Base-by-base conservation (phyloP, 2,888 invertebrate species). In the Urechis unicinctus region DNA sequence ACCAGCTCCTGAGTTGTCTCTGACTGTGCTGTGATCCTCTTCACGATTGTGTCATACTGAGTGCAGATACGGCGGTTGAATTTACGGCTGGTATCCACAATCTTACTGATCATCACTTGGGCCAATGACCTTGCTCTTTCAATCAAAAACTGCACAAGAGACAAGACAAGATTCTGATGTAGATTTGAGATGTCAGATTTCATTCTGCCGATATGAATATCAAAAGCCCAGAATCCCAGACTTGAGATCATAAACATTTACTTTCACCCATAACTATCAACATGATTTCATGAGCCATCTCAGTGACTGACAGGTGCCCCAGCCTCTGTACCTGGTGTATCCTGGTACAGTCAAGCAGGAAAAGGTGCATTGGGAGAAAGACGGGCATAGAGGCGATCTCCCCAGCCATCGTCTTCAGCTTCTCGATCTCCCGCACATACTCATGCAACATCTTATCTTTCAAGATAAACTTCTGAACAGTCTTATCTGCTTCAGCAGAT, bases 31-130 rank as follows among this genome's bases (percentile, higher is more conserved):
- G 75, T 73, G 52, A 74, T 71, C 44, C 62, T 68, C 53, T 69
- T 67, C 41, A 77, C 73, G 6, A 77, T 76, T n/a, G 52, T 58
- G 54, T 77, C 74, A 59, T 75, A 77, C 63, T 74, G 71, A n/a
- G 64, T 61, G 63, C 75, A 75, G 52, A 77, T 75, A 21, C 64
- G 65, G 13, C 72, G 68, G 61, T 76, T 75, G 61, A 77, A 76
- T 51, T 64, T 67, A 46, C 68, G 67, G 55, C 72, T 75, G 3
- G 62, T 69, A 4, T 65, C 56, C 46, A 67, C 65, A 25, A 77
- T 68, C 55, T 73, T 71, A 47, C 61, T 63, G n/a, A 72, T 68
- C 67, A 76, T 67, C 36, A 68, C 66, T 53, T 66, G 61, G 3
- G 67, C 60, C 29, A 73, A 64, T 3, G 61, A 61, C 3, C 69